Conservation (phyloP, 2,888 invertebrate species). For the Eupithecia abbreviata region DNA sequence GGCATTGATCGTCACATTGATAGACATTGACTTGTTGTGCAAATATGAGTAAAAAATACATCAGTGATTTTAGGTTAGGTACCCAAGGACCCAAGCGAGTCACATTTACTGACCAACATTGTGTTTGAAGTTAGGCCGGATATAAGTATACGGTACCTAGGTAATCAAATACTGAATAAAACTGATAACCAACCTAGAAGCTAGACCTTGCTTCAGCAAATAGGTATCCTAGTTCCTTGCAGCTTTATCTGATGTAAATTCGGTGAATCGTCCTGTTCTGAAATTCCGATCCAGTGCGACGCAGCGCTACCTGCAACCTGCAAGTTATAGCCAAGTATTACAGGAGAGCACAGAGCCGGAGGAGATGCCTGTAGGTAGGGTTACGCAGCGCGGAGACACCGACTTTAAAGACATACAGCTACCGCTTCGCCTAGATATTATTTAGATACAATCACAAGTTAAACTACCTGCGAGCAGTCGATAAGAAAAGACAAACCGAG, state of each 20-base stretch:
- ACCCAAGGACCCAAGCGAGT: too few species aligned
- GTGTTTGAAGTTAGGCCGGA: too few species aligned
- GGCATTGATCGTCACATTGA: too few species aligned
- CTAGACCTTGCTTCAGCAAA: background rate
- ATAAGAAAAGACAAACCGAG: too few species aligned
- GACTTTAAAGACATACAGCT: too few species aligned
- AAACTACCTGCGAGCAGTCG: too few species aligned
- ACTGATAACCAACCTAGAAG: background rate
- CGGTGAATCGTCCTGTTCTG: background rate
- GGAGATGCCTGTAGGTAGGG: background rate
- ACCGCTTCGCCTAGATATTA: too few species aligned
- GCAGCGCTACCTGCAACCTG: background rate
- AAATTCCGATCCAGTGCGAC: background rate
- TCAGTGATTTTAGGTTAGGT: too few species aligned
- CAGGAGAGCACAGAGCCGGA: background rate
- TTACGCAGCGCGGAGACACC: background rate
- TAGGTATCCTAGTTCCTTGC: background rate
- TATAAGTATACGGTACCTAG: too few species aligned
- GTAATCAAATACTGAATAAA: background rate
- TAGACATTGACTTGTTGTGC: too few species aligned
- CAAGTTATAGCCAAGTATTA: background rate
- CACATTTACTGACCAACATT: too few species aligned
- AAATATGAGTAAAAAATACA: too few species aligned
- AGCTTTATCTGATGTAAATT: background rate
- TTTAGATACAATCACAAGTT: background rate